phyloP scores from a whole-genome alignment of 2,797 vertebrate genomes.

The Gallinago nigripennis region DNA sequence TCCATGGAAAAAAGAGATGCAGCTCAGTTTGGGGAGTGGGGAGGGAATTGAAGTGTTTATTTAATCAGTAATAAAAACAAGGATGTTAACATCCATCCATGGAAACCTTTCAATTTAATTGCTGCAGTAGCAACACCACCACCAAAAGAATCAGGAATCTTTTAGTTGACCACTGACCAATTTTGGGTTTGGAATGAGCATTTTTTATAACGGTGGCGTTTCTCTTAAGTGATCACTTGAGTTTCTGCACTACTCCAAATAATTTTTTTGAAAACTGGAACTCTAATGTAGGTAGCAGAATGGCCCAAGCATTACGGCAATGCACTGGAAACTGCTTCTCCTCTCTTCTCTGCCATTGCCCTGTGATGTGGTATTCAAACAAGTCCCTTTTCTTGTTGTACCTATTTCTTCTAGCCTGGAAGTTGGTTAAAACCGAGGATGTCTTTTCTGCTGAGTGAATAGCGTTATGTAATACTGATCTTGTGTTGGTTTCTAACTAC shows the following conservation, averaged over 20 bases:
- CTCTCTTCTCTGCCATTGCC: neutral
- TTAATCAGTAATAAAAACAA: constrained; percentile 37
- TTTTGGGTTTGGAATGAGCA: constrained; percentile 1
- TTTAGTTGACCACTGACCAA: constrained; percentile 20
- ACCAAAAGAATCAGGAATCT: constrained; percentile 13
- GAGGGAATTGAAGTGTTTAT: neutral
- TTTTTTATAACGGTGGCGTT: neutral
- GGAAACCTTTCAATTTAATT: neutral
- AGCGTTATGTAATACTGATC: neutral
- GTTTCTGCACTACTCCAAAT: neutral
- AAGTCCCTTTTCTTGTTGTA: neutral
- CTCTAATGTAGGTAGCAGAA: neutral
- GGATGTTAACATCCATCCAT: neutral
- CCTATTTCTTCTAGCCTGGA: neutral
- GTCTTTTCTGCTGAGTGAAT: neutral
- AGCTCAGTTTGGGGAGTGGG: neutral
- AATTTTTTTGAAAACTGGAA: neutral
- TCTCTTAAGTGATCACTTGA: constrained; percentile 2
- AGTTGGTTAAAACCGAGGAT: neutral
- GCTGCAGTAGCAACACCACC: neutral
- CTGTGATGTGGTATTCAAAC: neutral
- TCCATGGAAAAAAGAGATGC: constrained; percentile 14
- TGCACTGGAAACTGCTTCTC: neutral
- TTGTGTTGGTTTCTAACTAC: neutral
- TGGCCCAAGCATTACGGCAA: neutral